Evolutionary conservation across 2,888 invertebrate species (phyloP).

Genomic region (Aleiodes testaceus): DNA sequence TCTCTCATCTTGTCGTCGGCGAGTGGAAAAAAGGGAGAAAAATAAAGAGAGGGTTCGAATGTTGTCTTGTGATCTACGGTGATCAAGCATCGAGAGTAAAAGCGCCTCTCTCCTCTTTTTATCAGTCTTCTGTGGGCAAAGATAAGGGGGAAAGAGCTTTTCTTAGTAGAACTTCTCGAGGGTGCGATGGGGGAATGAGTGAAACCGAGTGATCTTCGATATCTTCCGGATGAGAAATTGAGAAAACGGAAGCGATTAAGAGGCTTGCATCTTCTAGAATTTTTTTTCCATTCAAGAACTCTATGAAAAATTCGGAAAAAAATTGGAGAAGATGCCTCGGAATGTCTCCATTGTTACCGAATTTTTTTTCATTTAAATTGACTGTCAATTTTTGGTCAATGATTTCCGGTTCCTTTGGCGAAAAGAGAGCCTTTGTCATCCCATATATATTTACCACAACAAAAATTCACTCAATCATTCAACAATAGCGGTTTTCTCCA

Average conservation of each 20-base stretch:
- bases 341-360: too few species aligned
- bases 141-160: conserved; percentile 54
- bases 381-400: too few species aligned
- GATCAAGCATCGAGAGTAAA: conserved; percentile 55
- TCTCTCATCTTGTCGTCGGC: conserved; percentile 46
- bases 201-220: conserved; percentile 23
- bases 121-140: conserved; percentile 10
- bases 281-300: too few species aligned
- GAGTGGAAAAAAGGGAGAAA: conserved; percentile 45
- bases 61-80: conserved; percentile 70
- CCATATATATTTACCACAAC: neutral
- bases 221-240: conserved; percentile 55
- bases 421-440: neutral
- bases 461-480: conserved; percentile 13
- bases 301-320: too few species aligned
- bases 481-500: neutral
- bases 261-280: conserved; percentile 34
- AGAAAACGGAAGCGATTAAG: conserved; percentile 47
- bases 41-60: conserved; percentile 52
- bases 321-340: too few species aligned
- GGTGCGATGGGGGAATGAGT: conserved; percentile 21
- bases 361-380: too few species aligned
- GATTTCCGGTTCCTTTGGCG: too few species aligned
- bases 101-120: conserved; percentile 42
- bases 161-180: conserved; percentile 56